Percentiles rank a stretch among this genome's conserved stretches.
Conservation (phyloP, 37 sponge, comb jelly and placozoan genomes). For the Petrosia ficiformis region DNA sequence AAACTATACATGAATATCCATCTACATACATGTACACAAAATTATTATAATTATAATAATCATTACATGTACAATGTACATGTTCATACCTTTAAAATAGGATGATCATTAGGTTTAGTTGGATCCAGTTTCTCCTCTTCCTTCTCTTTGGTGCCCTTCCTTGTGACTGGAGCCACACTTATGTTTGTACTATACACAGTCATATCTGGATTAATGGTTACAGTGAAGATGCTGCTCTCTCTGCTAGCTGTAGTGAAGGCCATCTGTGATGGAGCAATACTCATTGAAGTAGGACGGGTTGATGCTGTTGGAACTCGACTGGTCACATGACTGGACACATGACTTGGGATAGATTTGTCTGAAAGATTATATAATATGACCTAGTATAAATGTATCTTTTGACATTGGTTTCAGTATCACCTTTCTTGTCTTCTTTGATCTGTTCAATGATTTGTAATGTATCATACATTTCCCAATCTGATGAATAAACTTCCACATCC, state of each 20-base stretch:
- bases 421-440: conserved; percentile 2
- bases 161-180: background rate
- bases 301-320: conserved; percentile 55
- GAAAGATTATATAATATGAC: too few species aligned
- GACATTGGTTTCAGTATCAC: too few species aligned
- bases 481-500: conserved; percentile 74
- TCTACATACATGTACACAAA: too few species aligned
- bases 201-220: background rate
- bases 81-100: conserved; percentile 69
- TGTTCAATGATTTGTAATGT: conserved; percentile 53
- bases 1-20: too few species aligned
- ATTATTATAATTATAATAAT: background rate
- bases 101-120: conserved; percentile 71
- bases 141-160: background rate
- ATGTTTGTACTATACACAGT: background rate
- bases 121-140: conserved; percentile 45
- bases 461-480: conserved; percentile 94
- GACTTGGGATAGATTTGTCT: background rate
- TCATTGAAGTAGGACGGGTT: background rate
- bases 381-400: too few species aligned
- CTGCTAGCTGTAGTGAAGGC: background rate
- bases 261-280: background rate
- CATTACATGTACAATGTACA: too few species aligned
- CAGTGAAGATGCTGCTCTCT: background rate
- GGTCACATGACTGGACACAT: conserved; percentile 41